Evolutionary conservation across 2,888 invertebrate species (phyloP).

Genomic region (Acrocera orbiculus): DNA sequence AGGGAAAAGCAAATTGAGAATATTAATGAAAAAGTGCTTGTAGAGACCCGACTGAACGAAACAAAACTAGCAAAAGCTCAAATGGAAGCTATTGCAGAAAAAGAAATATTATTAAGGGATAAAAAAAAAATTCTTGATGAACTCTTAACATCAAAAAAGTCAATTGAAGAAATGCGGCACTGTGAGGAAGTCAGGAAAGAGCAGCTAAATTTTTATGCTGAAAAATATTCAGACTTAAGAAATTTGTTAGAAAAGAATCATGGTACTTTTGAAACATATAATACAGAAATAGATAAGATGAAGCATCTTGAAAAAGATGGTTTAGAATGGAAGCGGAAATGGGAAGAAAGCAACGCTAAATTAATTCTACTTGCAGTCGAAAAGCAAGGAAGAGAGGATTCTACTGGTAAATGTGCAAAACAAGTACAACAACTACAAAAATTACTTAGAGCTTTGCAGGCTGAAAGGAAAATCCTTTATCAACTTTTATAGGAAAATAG

Average conservation of each 20-base stretch:
- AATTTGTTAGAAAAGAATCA: conserved; percentile 70
- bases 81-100: conserved; percentile 44
- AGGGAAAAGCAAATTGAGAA: conserved; percentile 66
- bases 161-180: conserved; percentile 45
- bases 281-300: conserved; percentile 71
- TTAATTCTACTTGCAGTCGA: conserved; percentile 61
- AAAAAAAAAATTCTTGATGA: conserved; percentile 32
- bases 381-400: conserved; percentile 49
- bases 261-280: conserved; percentile 66
- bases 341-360: conserved; percentile 65
- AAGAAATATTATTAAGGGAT: conserved; percentile 36
- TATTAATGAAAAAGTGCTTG: conserved; percentile 58
- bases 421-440: conserved; percentile 59
- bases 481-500: conserved; percentile 36
- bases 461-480: conserved; percentile 36
- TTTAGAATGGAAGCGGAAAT: conserved; percentile 63
- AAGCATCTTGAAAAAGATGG: conserved; percentile 74
- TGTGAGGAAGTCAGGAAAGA: conserved; percentile 55
- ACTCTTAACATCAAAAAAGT: conserved; percentile 34
- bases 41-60: conserved; percentile 59
- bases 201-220: conserved; percentile 67
- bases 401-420: conserved; percentile 39
- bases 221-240: conserved; percentile 85
- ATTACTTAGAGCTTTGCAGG: conserved; percentile 60
- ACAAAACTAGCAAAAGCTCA: conserved; percentile 53